Conservation (phyloP, 2,888 invertebrate genomes). For the Hirtodrosophila duncani region DNA sequence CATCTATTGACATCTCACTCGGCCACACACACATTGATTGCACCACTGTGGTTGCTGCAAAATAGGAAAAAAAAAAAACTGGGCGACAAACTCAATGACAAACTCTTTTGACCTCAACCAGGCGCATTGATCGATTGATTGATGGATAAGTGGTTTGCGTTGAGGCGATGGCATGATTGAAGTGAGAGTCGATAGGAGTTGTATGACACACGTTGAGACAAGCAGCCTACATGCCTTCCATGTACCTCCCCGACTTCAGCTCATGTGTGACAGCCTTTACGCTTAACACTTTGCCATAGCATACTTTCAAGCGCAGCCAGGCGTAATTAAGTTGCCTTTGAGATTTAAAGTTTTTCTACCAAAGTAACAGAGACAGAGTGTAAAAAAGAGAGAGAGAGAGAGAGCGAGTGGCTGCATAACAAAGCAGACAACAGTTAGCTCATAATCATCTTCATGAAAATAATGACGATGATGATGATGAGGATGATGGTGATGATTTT, state of each 20-base stretch:
- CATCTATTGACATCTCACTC: too few species aligned
- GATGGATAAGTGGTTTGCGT: slow-evolving; percentile 24
- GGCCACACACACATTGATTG: slow-evolving; percentile 2
- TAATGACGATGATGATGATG: neutral
- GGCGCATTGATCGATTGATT: slow-evolving; percentile 54
- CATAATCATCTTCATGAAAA: too few species aligned
- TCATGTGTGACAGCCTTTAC: slow-evolving; percentile 1
- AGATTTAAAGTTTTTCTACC: neutral
- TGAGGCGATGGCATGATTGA: slow-evolving; percentile 37
- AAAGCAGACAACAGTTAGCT: slow-evolving; percentile 1
- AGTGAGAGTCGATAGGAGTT: neutral
- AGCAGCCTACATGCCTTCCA: too few species aligned
- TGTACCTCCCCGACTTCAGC: too few species aligned
- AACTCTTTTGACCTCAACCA: slow-evolving; percentile 52
- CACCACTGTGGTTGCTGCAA: too few species aligned
- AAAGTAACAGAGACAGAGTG: too few species aligned
- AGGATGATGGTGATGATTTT: slow-evolving; percentile 19
- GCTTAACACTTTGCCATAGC: slow-evolving; percentile 25
- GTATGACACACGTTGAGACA: neutral
- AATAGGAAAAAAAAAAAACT: slow-evolving; percentile 5
- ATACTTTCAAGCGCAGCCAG: slow-evolving; percentile 13
- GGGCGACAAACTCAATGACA: slow-evolving; percentile 33
- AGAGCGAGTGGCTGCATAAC: too few species aligned
- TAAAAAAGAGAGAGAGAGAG: too few species aligned
- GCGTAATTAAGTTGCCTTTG: neutral